A percentile compares a stretch with the other conserved stretches of the same genome.
phyloP scores from a whole-genome alignment of 2,888 invertebrate genomes.

The Tethea ocularis region DNA sequence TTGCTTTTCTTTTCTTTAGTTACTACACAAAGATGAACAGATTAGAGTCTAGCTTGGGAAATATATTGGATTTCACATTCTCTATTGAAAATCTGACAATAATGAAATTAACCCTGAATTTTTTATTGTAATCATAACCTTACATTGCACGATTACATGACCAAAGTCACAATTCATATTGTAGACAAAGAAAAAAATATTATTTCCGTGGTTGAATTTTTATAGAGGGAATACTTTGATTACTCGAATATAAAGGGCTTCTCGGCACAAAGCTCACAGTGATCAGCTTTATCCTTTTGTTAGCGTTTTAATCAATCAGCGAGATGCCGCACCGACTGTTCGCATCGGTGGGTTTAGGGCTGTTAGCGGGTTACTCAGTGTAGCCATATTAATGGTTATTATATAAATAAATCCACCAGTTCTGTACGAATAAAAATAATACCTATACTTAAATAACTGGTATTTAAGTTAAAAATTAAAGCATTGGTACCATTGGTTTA shows the following conservation, averaged over 20 bases:
- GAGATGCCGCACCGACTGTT: constrained; percentile 48
- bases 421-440: neutral
- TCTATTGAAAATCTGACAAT: too few relatives aligned
- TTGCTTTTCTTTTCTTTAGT: too few relatives aligned
- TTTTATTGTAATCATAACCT: too few relatives aligned
- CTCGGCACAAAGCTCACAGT: constrained; percentile 69
- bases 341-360: constrained; percentile 12
- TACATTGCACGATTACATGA: constrained; percentile 11
- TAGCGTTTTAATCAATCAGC: constrained; percentile 82
- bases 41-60: too few relatives aligned
- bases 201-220: constrained; percentile 66
- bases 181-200: constrained; percentile 56
- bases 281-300: constrained; percentile 82
- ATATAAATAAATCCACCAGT: constrained; percentile 18
- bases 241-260: constrained; percentile 78
- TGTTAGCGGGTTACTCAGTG: constrained; percentile 21
- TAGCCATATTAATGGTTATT: too few relatives aligned
- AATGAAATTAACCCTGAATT: too few relatives aligned
- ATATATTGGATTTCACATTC: neutral
- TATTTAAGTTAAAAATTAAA: too few relatives aligned
- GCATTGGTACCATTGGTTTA: too few relatives aligned
- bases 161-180: constrained; percentile 32
- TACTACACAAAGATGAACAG: too few relatives aligned
- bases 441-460: too few relatives aligned
- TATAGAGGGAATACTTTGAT: constrained; percentile 74